A percentile compares a stretch with the other conserved stretches of the same genome.
These are phyloP conservation scores for Lepus americanus DNA, from an alignment of 2,113 vertebrate species.

Conservation along the genomic window DNA sequence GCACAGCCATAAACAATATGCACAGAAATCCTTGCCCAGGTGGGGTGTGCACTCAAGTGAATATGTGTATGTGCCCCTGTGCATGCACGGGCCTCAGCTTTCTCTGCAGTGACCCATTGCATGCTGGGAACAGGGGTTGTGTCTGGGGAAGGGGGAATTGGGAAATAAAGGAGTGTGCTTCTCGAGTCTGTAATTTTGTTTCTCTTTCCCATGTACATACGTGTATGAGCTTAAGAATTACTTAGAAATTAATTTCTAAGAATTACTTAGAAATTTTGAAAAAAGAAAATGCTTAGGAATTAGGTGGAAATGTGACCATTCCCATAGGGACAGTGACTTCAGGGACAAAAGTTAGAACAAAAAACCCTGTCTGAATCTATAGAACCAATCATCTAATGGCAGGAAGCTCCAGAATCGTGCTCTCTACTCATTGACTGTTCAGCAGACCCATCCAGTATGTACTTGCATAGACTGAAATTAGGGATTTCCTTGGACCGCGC, in stretches of 20 bases:
- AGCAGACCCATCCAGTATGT: not conserved
- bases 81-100: not conserved
- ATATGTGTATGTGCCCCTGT: not conserved
- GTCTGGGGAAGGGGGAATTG: constrained; percentile 6
- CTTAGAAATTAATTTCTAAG: not conserved
- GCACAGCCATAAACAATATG: not conserved
- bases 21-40: not conserved
- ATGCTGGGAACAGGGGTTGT: not conserved
- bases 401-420: not conserved
- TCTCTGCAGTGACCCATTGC: not conserved
- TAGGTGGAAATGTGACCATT: not conserved
- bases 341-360: not conserved
- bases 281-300: not conserved
- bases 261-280: constrained; percentile 7
- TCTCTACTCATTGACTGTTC: not conserved
- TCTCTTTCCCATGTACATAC: not conserved
- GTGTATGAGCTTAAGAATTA: constrained; percentile 4
- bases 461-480: not conserved
- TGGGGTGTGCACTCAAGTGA: not conserved
- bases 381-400: not conserved
- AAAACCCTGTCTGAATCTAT: not conserved
- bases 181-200: not conserved
- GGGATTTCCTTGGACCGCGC: too few species aligned
- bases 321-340: not conserved
- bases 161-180: constrained; percentile 9